Percentiles rank a stretch among this genome's conserved stretches.
Evolutionary conservation across 37 sponge, comb jelly and placozoan species (phyloP).

Genomic region (Cladorhizidae sp.): DNA sequence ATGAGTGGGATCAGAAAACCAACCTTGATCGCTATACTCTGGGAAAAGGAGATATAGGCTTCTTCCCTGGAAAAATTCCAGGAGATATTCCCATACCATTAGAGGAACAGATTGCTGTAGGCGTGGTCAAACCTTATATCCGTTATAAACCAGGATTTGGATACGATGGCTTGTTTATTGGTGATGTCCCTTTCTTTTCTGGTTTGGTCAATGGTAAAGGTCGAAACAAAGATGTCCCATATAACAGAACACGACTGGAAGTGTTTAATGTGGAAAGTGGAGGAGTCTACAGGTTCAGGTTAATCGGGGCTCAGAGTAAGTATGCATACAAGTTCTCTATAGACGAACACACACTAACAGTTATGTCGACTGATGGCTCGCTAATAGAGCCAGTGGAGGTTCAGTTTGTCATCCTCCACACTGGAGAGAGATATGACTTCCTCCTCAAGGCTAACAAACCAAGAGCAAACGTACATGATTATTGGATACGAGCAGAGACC

Average conservation of each 20-base stretch:
- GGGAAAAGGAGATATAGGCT: constrained; percentile 14
- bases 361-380: constrained; percentile 79
- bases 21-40: constrained; percentile 25
- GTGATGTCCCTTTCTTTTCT: constrained; percentile 67
- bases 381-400: constrained; percentile 58
- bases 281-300: constrained; percentile 64
- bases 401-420: constrained; percentile 71
- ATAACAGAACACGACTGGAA: constrained; percentile 33
- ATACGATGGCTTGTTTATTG: constrained; percentile 52
- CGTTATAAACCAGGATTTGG: constrained; percentile 10
- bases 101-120: constrained; percentile 10
- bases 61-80: neutral
- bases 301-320: constrained; percentile 71
- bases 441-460: constrained; percentile 52
- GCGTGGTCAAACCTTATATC: neutral
- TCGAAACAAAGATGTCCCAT: constrained; percentile 45
- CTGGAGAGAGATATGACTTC: constrained; percentile 88
- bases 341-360: constrained; percentile 74
- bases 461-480: constrained; percentile 19
- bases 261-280: constrained; percentile 59
- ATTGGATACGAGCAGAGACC: constrained; percentile 75
- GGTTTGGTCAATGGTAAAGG: constrained; percentile 83
- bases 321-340: constrained; percentile 71
- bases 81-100: constrained; percentile 22
- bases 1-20: constrained; percentile 63